These are phyloP conservation scores for Ceyx melanurus DNA, from an alignment of 2,113 vertebrate genomes.

Conservation along the genomic window DNA sequence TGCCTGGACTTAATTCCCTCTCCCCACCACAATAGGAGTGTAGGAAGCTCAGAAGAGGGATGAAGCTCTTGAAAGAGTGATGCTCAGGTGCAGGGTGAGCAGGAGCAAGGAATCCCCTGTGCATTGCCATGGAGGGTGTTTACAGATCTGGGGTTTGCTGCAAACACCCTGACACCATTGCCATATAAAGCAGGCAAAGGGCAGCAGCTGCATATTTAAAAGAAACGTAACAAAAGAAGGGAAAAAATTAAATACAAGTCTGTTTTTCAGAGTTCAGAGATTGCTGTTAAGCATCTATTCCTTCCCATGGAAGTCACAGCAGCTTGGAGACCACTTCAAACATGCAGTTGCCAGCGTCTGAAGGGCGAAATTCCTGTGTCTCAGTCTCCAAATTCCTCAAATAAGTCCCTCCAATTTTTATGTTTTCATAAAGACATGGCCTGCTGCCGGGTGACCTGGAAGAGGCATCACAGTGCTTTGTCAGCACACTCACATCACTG, in stretches of 20 bases:
- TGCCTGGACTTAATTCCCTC: neutral
- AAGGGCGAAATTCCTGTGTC: conserved; percentile 60
- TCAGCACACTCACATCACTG: conserved; percentile 58
- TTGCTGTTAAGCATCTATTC: conserved; percentile 18
- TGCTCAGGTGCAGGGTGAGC: neutral
- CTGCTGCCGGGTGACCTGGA: conserved; percentile 69
- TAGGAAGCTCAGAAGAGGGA: neutral
- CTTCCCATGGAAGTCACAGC: neutral
- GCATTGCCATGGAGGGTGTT: neutral
- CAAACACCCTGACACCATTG: neutral
- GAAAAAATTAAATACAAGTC: neutral
- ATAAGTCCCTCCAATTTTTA: conserved; percentile 69
- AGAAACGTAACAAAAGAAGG: neutral
- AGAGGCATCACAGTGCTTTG: conserved; percentile 61
- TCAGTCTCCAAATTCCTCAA: conserved; percentile 67
- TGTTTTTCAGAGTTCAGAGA: conserved; percentile 14
- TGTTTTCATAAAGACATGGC: conserved; percentile 71
- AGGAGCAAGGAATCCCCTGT: neutral
- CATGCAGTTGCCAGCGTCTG: conserved; percentile 62
- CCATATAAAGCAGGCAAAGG: neutral
- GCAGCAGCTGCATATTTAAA: neutral
- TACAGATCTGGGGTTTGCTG: neutral
- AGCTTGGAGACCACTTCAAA: conserved; percentile 51
- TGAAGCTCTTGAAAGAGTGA: fast-evolving
- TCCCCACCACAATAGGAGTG: neutral